Conservation (phyloP, 2,113 vertebrate genomes). For the Corvus hawaiiensis region DNA sequence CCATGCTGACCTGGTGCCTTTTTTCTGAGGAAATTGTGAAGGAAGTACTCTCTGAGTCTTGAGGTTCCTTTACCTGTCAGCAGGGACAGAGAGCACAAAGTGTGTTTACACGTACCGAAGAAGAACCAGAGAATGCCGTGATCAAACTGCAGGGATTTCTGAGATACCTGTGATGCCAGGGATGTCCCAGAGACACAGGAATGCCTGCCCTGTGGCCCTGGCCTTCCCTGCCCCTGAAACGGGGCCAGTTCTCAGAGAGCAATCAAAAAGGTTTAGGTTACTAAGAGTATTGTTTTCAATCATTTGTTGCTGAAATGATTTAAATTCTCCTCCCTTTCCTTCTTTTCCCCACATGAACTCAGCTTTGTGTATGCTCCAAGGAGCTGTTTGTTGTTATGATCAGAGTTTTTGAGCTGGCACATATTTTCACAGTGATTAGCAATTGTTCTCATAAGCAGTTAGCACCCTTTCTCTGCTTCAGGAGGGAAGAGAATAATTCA, state of each 20-base stretch:
- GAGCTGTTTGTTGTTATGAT: not conserved
- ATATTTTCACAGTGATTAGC: slow-evolving; percentile 13
- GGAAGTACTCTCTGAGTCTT: not conserved
- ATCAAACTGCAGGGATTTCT: not conserved
- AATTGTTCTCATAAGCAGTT: slow-evolving; percentile 26
- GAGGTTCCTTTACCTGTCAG: not conserved
- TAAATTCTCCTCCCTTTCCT: slow-evolving; percentile 51
- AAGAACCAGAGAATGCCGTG: not conserved
- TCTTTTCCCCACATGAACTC: slow-evolving; percentile 4
- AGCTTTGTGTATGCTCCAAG: not conserved
- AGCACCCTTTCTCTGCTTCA: slow-evolving; percentile 15
- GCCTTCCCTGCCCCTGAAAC: not conserved
- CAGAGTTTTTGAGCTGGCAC: not conserved
- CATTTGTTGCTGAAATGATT: slow-evolving; percentile 25
- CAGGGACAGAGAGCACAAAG: not conserved
- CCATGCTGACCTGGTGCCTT: not conserved
- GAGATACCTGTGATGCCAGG: not conserved
- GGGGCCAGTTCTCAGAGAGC: not conserved
- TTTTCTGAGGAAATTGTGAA: not conserved
- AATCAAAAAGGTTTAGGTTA: not conserved
- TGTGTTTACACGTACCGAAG: not conserved
- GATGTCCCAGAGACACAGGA: not conserved
- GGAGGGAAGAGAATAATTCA: slow-evolving; percentile 32
- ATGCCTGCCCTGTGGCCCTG: not conserved
- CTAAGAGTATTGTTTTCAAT: slow-evolving; percentile 1